Base-by-base conservation (phyloP, 1,140 invertebrate genomes). In the Brachionus angularis region DNA sequence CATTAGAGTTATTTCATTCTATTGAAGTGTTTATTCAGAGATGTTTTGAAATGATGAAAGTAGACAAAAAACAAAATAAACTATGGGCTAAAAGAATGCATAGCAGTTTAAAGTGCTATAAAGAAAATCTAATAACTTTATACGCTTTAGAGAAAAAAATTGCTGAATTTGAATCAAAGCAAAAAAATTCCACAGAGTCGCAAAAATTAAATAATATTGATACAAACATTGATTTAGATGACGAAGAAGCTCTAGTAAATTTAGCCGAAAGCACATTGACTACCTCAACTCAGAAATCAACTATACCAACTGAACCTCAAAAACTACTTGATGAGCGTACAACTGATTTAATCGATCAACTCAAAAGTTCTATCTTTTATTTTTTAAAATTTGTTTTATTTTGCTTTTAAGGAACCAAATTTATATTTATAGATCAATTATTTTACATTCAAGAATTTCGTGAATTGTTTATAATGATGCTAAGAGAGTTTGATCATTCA, bases 391-490 rank as follows among this genome's bases (percentile, higher is more conserved):
- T 7, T 42, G 3, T 42, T 42, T 42, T 5, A 42, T 3, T 7
- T 2, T 42, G 3, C 3, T 5, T 42, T 42, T 14, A 42, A 42
- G 3, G 14, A n/a, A n/a, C n/a, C n/a, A n/a, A 7, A 10, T 39
- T 39, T 39, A 34, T 55, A 18, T 36, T 33, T 7, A n/a, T 39
- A 58, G 53, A 67, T 50, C 62, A 67, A 46, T 16, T 67, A 16
- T 67, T 67, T 50, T 67, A 49, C 44, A 67, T 67, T 31, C 62
- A 67, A 67, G 62, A 67, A 18, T 67, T 67, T 67, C 21, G 62
- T n/a, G 62, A 67, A 14, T 29, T 67, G 8, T 67, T 67, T 50
- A 67, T 67, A 7, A 46, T 27, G 7, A 46, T 67, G 62, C 62
- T 67, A 8, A 46, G 36, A 18, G 62, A 67, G 21, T 67, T 67